Evolutionary conservation across 1,140 invertebrate species (phyloP), one percentile per base, ranked within the genome.

Genomic region (Anoplolepis gracilipes): DNA sequence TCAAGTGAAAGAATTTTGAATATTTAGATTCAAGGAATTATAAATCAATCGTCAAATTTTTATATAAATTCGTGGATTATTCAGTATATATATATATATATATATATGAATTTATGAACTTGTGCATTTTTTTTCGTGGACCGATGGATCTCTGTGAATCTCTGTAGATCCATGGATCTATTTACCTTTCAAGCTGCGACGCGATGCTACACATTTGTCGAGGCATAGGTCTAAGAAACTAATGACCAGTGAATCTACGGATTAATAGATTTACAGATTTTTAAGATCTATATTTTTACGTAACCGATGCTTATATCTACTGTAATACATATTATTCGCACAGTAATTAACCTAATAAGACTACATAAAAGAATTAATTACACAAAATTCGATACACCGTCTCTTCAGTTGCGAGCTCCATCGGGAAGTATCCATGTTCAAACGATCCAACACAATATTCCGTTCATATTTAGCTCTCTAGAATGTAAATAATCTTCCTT

Each of bases 401-500:
- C 59, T 28, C n/a, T 36, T 59, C 33, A 42, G 25, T 39, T 46
- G 39, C 55, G 42, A 73, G 53, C 22, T 72, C 36, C 36, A 25
- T 73, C 19, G 33, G 49, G 42, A 46, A n/a, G 39, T 72, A 33
- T 42, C 42, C 53, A n/a, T 42, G 36, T 72, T 42, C 46, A 19
- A 53, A 59, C 72, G 19, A 82, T 59, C 22, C 53, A 30, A 82
- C 19, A 6, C 36, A 25, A 82, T 25, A n/a, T 69, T 22, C 22
- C 8, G 13, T 49, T 65, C 59, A 33, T 2, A 2, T 64, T 55
- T 64, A 33, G 6, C 33, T 73, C 28, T 19, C 1, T 75, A 79
- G 85, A 87, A 90, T 91, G n/a, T n/a, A n/a, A n/a, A n/a, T n/a
- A n/a, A 92, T 88, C 57, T 57, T 25, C n/a, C 53, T 55, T 55